Conservation (phyloP, 1,140 invertebrate species). For the Olivierus martensii region DNA sequence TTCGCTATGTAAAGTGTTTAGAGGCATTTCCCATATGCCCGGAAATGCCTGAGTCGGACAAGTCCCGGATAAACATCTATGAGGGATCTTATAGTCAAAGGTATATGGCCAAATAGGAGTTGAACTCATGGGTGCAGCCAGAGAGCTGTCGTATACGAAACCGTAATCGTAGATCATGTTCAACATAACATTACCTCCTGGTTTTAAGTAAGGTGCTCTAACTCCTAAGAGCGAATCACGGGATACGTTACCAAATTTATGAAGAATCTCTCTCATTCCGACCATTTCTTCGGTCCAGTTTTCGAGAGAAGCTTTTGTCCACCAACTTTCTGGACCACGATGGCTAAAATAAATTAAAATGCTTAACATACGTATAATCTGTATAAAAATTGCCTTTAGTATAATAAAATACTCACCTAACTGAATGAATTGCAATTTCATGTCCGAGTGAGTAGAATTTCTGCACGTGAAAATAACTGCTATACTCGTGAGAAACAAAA, state of each 20-base stretch:
- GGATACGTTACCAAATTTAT: slow-evolving; percentile 80
- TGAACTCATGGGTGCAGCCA: slow-evolving; percentile 66
- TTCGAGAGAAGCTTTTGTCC: slow-evolving; percentile 72
- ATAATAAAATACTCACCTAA: slow-evolving; percentile 41
- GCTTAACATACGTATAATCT: too few species aligned
- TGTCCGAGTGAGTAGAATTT: slow-evolving; percentile 82
- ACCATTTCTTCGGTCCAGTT: slow-evolving; percentile 93
- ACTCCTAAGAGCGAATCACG: slow-evolving; percentile 43
- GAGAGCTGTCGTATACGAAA: slow-evolving; percentile 87
- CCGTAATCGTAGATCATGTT: slow-evolving; percentile 77
- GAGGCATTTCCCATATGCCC: slow-evolving; percentile 85
- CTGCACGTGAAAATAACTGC: slow-evolving; percentile 82
- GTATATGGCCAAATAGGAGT: slow-evolving; percentile 91
- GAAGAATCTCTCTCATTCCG: slow-evolving; percentile 66
- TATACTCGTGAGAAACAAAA: slow-evolving; percentile 92
- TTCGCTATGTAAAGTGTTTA: slow-evolving; percentile 81
- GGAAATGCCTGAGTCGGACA: slow-evolving; percentile 82
- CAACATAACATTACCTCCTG: slow-evolving; percentile 89
- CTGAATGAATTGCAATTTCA: slow-evolving; percentile 84
- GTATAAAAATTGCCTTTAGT: too few species aligned
- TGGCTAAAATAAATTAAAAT: slow-evolving; percentile 26
- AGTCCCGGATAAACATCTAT: slow-evolving; percentile 48
- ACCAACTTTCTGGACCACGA: slow-evolving; percentile 45
- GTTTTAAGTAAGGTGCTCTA: slow-evolving; percentile 73
- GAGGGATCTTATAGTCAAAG: slow-evolving; percentile 85